A percentile compares a stretch with the other conserved stretches of the same genome.
Evolutionary conservation across 2,797 vertebrate species (phyloP).

Genomic region (Poecilia velifera): DNA sequence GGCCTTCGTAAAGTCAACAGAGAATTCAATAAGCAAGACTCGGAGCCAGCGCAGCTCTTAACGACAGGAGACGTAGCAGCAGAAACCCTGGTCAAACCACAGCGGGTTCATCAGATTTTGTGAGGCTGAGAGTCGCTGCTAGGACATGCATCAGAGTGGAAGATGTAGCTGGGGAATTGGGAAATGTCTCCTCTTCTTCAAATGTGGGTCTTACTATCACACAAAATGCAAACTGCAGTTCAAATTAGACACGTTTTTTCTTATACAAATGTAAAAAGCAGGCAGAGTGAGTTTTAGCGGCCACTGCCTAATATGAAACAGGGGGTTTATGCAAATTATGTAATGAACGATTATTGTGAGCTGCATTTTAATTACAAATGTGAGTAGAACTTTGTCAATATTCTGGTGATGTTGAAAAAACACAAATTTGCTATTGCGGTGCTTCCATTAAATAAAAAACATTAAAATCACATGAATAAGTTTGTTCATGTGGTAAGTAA

Average conservation of each 20-base stretch:
- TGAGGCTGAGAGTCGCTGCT: constrained; percentile 24
- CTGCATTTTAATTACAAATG: too few relatives aligned
- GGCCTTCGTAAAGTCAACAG: constrained; percentile 70
- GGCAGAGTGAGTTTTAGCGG: background rate
- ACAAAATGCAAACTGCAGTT: constrained; percentile 10
- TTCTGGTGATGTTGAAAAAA: too few relatives aligned
- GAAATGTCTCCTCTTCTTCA: constrained; percentile 17
- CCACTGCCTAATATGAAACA: background rate
- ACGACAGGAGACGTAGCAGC: background rate
- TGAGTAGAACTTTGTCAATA: too few relatives aligned
- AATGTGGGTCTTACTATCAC: constrained; percentile 29
- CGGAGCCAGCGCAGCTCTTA: constrained; percentile 36
- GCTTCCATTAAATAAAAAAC: too few relatives aligned
- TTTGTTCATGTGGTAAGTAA: too few relatives aligned
- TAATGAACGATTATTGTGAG: background rate
- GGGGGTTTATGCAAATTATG: background rate
- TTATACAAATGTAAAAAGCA: background rate
- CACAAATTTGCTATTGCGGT: too few relatives aligned
- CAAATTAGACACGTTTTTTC: constrained; percentile 27
- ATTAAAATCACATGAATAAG: too few relatives aligned
- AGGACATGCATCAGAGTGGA: constrained; percentile 36
- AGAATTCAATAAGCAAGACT: constrained; percentile 78
- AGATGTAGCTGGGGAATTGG: constrained; percentile 35
- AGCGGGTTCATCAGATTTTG: constrained; percentile 9
- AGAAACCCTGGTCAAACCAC: background rate